These are phyloP conservation scores for Oxystoma pomonae DNA, from an alignment of 2,888 invertebrate genomes.

Conservation along the genomic window DNA sequence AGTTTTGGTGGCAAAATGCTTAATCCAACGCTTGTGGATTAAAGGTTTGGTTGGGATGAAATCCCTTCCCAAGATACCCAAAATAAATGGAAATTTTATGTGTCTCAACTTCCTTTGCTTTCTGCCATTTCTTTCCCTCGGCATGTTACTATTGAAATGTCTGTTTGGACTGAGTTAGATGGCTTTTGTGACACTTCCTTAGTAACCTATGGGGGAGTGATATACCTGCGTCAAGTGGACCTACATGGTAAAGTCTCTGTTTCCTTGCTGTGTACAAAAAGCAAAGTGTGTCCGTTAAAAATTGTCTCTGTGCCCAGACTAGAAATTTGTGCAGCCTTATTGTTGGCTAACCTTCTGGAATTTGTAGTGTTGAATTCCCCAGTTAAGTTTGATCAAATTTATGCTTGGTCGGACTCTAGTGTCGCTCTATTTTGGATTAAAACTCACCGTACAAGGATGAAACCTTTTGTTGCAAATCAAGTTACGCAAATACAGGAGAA, in stretches of 20 bases:
- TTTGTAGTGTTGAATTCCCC: too few species aligned
- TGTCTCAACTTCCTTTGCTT: neutral
- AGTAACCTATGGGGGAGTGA: neutral
- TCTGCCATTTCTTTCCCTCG: neutral
- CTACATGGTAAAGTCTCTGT: neutral
- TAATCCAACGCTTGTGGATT: neutral
- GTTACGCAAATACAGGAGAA: too few species aligned
- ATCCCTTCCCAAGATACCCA: neutral
- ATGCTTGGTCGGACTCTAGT: too few species aligned
- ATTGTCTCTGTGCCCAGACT: neutral
- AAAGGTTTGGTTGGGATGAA: neutral
- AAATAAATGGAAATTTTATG: neutral
- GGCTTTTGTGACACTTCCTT: neutral
- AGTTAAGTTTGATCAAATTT: too few species aligned
- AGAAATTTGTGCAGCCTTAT: neutral
- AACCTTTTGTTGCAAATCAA: too few species aligned
- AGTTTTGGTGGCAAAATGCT: neutral
- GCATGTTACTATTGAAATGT: neutral
- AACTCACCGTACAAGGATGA: too few species aligned
- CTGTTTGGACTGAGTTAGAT: neutral
- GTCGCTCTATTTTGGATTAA: too few species aligned
- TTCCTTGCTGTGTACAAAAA: neutral
- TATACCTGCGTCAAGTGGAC: neutral
- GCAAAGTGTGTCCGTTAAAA: neutral
- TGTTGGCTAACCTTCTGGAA: neutral